Percentiles rank a stretch among this genome's conserved stretches.
These are phyloP conservation scores for Erpornis zantholeuca DNA, from an alignment of 2,113 vertebrate species.

Conservation along the genomic window DNA sequence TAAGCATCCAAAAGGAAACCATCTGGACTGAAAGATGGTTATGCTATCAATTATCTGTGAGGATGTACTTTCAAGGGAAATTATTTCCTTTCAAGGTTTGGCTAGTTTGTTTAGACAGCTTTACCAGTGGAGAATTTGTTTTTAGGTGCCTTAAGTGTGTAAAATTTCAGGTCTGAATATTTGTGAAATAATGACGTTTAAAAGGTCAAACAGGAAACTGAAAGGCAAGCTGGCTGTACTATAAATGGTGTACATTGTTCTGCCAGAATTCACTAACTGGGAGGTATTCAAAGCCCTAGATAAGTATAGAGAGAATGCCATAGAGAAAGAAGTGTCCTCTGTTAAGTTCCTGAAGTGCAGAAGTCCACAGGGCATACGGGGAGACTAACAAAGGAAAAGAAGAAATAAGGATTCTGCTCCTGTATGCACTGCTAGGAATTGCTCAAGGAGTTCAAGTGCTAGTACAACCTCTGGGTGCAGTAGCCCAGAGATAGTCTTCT, in stretches of 20 bases:
- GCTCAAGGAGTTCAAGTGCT: background rate
- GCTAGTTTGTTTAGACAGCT: conserved; percentile 31
- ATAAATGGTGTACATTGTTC: background rate
- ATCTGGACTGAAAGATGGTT: conserved; percentile 46
- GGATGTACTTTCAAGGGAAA: conserved; percentile 42
- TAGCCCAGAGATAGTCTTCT: background rate
- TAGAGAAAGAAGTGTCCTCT: background rate
- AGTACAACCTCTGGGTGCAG: background rate
- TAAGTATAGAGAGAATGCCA: background rate
- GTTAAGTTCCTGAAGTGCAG: background rate
- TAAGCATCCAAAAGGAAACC: conserved; percentile 11
- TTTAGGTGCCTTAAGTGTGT: background rate
- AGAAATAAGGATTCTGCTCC: background rate
- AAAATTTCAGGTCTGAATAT: conserved; percentile 37
- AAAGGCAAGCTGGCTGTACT: background rate
- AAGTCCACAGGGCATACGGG: background rate
- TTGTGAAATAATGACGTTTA: background rate
- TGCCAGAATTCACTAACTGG: background rate
- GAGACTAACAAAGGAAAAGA: background rate
- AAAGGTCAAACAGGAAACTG: background rate
- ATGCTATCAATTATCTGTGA: conserved; percentile 34
- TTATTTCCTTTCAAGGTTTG: conserved; percentile 2
- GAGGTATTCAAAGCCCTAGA: background rate
- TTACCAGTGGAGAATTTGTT: conserved; percentile 3
- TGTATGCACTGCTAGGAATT: background rate